Base-by-base conservation (phyloP, 2,888 invertebrate species). In the Julus scanicus region DNA sequence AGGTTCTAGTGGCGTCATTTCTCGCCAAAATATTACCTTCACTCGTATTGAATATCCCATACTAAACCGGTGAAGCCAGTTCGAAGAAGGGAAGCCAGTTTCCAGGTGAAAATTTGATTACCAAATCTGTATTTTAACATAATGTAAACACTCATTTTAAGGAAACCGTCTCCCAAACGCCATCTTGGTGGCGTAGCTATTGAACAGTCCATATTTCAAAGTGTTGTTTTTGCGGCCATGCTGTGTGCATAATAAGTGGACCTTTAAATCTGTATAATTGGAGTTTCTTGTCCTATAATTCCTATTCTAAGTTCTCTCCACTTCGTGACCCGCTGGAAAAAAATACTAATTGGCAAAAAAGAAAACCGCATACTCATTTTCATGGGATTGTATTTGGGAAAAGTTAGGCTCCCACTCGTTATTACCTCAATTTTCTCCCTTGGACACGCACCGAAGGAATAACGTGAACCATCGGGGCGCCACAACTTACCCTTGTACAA, bases 341-440 rank as follows among this genome's bases (percentile, higher is more conserved):
- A 71, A 71, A 71, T 20, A 29, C 71, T 71, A 71, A 71, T 71
- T 71, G 71, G 71, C 20, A 71, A 71, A 71, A 63, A n/a, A n/a
- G n/a, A n/a, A n/a, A 71, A 71, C 8, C 17, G 71, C 71, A 29
- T 8, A 29, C 29, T 71, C 71, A 29, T 71, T 71, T 71, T 29
- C 71, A 71, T 71, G 71, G 71, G 71, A 71, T 29, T 71, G 29
- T 8, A 71, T 71, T 71, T 71, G 71, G 29, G 29, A 71, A 71
- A 71, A 71, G 71, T 71, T 11, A 5, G 71, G 5, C 71, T 71
- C 71, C 17, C 71, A 29, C 71, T 71, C 71, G 71, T 71, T 71
- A 71, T 71, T 71, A 71, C 71, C 71, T 11, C 20, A 71, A 71
- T 71, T 71, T 71, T 71, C 71, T 71, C 71, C 71, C 29, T 71